These are phyloP conservation scores for Clostera curtula DNA, from an alignment of 2,888 invertebrate genomes.

Conservation along the genomic window DNA sequence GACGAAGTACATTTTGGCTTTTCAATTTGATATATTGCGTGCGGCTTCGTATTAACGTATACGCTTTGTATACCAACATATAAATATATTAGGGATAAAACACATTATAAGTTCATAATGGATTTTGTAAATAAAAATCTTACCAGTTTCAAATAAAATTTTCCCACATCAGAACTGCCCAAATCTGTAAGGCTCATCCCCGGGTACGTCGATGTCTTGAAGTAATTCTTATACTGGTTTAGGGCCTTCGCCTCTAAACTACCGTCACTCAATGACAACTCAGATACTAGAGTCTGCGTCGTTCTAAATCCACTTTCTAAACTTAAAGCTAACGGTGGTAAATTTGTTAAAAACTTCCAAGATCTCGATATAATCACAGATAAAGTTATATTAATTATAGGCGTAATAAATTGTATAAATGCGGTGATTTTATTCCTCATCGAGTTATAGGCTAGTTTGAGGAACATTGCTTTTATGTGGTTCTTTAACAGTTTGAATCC, in stretches of 20 bases:
- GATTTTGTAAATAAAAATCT: constrained; percentile 18
- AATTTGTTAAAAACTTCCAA: constrained; percentile 64
- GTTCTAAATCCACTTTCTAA: constrained; percentile 55
- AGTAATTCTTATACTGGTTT: constrained; percentile 49
- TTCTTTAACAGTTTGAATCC: constrained; percentile 52
- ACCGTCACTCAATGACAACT: constrained; percentile 31
- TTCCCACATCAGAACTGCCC: constrained; percentile 44
- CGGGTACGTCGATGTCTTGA: constrained; percentile 36
- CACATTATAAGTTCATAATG: no score
- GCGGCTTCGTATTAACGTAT: no score
- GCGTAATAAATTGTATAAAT: constrained; percentile 58
- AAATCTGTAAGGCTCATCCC: constrained; percentile 47
- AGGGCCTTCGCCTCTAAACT: constrained; percentile 40
- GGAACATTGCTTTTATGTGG: constrained; percentile 64
- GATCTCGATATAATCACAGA: constrained; percentile 60
- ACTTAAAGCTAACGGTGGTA: constrained; percentile 76
- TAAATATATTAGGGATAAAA: no score
- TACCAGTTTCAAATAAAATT: constrained; percentile 64
- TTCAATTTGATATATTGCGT: no score
- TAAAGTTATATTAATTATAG: constrained; percentile 58
- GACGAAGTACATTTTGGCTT: not conserved
- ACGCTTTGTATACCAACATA: no score
- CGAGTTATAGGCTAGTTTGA: constrained; percentile 53
- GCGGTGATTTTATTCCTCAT: constrained; percentile 55
- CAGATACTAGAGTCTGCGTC: constrained; percentile 52